These are phyloP conservation scores for Galeopterus variegatus DNA, from an alignment of 2,113 vertebrate species.

Conservation along the genomic window DNA sequence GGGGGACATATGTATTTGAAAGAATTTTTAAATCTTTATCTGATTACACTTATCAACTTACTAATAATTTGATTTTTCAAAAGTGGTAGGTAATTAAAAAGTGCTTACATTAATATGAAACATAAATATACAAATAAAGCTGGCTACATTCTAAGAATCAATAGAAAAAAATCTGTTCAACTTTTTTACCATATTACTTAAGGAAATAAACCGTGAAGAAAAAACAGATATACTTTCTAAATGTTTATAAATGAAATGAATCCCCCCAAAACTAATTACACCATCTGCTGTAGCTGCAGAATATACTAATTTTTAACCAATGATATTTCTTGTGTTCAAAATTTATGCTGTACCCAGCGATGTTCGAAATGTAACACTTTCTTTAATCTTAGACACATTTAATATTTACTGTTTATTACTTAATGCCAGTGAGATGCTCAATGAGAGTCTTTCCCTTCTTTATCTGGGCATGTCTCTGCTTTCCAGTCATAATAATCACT, in stretches of 20 bases:
- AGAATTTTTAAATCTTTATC: background rate
- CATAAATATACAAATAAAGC: background rate
- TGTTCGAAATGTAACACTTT: background rate
- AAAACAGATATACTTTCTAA: slow-evolving; percentile 2
- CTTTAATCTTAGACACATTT: background rate
- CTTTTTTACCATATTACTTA: background rate
- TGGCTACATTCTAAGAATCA: background rate
- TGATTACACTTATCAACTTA: background rate
- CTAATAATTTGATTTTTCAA: slow-evolving; percentile 42
- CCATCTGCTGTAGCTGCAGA: background rate
- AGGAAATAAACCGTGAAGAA: slow-evolving; percentile 31
- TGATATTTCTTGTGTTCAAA: slow-evolving; percentile 14
- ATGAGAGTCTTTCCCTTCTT: background rate
- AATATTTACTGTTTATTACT: background rate
- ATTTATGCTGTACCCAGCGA: background rate
- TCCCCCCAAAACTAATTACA: background rate
- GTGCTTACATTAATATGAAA: slow-evolving; percentile 43
- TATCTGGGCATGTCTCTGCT: background rate
- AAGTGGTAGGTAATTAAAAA: background rate
- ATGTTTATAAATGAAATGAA: background rate
- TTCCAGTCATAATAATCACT: too few species aligned
- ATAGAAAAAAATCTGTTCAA: background rate
- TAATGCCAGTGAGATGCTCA: background rate
- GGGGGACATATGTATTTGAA: slow-evolving; percentile 29
- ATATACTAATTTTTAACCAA: background rate